phyloP scores from a whole-genome alignment of 2,113 vertebrate genomes.

The Malaclemys terrapin region DNA sequence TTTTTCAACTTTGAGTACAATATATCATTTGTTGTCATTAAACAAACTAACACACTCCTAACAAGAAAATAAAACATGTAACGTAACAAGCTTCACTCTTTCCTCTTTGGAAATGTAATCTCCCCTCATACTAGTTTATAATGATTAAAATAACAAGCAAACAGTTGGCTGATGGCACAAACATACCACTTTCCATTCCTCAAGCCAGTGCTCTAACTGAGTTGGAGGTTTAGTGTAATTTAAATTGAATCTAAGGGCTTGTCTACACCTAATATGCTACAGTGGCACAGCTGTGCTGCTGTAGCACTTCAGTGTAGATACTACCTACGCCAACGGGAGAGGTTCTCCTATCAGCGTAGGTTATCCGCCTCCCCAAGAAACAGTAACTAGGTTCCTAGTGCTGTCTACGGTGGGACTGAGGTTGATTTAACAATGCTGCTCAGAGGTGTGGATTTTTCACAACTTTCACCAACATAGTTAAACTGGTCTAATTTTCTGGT shows the following conservation, averaged over 20 bases:
- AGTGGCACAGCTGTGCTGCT: not conserved
- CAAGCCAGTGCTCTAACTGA: not conserved
- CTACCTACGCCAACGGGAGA: not conserved
- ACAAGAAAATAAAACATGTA: conserved; percentile 48
- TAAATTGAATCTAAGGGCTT: not conserved
- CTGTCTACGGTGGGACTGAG: not conserved
- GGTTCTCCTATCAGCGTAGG: not conserved
- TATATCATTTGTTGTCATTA: conserved; percentile 23
- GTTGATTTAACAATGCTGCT: too few relatives aligned
- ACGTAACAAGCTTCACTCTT: conserved; percentile 31
- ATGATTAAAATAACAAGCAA: conserved; percentile 44
- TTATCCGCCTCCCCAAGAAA: not conserved
- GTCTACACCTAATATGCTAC: not conserved
- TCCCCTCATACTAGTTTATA: conserved; percentile 5
- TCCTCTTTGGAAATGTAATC: conserved; percentile 53
- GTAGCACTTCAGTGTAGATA: not conserved
- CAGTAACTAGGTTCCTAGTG: not conserved
- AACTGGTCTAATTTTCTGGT: not conserved
- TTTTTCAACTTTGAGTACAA: conserved; percentile 43
- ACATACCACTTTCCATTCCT: conserved; percentile 36
- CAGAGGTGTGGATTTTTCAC: too few relatives aligned
- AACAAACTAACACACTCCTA: conserved; percentile 16
- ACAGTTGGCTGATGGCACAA: conserved; percentile 14
- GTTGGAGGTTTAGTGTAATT: conserved; percentile 14
- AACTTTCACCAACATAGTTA: not conserved